phyloP scores from a whole-genome alignment of 2,113 vertebrate genomes.

The Capra hircus region DNA sequence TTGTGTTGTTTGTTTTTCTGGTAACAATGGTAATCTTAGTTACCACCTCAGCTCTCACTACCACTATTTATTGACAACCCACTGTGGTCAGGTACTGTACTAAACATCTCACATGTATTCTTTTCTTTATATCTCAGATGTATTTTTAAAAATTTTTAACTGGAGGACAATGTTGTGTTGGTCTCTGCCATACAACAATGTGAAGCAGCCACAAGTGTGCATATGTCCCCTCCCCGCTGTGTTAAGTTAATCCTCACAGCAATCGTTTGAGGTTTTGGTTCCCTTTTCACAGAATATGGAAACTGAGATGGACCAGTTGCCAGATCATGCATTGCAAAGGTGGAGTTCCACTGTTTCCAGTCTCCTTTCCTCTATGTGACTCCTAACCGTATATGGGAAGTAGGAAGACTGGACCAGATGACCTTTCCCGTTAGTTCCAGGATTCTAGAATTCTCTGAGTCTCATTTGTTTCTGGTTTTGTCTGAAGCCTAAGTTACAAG shows the following conservation, averaged over 20 bases:
- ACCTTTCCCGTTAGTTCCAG: background rate
- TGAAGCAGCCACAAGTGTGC: background rate
- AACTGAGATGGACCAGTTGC: background rate
- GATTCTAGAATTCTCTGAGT: background rate
- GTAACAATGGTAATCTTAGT: background rate
- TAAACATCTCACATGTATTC: background rate
- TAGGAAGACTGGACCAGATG: background rate
- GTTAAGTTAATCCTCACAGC: background rate
- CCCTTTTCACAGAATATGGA: background rate
- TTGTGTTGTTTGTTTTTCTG: background rate
- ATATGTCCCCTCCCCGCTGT: background rate
- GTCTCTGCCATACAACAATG: background rate
- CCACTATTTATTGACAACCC: background rate
- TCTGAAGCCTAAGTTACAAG: background rate
- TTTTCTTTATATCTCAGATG: background rate
- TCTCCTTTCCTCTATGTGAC: background rate
- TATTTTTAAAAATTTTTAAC: background rate
- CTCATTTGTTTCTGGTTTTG: background rate
- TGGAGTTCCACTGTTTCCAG: background rate
- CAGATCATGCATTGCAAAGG: background rate
- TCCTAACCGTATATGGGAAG: background rate
- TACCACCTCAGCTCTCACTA: background rate
- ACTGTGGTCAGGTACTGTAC: background rate
- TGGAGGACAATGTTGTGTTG: background rate
- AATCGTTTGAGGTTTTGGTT: background rate